Conservation (phyloP, 2,888 invertebrate genomes). For the Dichetophora obliterata region DNA sequence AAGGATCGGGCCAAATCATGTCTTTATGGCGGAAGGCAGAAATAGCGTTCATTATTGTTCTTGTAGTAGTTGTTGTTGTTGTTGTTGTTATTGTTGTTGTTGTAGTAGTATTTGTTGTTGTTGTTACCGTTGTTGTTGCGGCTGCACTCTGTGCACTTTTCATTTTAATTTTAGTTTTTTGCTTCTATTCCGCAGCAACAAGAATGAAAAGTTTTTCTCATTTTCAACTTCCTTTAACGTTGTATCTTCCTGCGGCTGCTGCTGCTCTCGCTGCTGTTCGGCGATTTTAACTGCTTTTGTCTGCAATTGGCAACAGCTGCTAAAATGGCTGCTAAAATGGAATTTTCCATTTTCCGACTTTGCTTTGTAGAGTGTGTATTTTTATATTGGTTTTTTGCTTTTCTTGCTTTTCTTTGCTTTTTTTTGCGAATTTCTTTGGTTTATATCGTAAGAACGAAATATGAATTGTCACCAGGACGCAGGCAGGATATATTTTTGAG, state of each 20-base stretch:
- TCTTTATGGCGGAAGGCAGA: background rate
- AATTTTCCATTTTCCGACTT: slow-evolving; percentile 26
- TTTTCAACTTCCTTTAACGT: background rate
- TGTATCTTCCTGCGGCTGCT: background rate
- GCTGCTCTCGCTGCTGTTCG: background rate
- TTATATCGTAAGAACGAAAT: background rate
- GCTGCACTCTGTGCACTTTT: slow-evolving; percentile 29
- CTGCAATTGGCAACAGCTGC: slow-evolving; percentile 40
- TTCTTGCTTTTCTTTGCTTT: background rate
- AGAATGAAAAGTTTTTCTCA: slow-evolving; percentile 26
- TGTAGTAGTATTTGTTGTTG: no score
- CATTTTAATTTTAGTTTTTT: slow-evolving; percentile 38
- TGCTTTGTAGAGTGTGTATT: background rate
- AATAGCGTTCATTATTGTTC: background rate
- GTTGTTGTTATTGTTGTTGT: background rate
- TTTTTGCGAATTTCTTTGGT: slow-evolving; percentile 13
- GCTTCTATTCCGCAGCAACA: background rate
- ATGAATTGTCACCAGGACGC: slow-evolving; percentile 19
- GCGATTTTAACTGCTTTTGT: slow-evolving; percentile 24
- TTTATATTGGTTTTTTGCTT: background rate
- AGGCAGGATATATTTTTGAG: slow-evolving; percentile 2
- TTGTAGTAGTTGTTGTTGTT: slow-evolving; percentile 7
- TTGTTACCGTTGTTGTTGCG: background rate
- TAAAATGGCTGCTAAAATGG: slow-evolving; percentile 35
- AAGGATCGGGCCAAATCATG: background rate